Base-by-base conservation (phyloP, 1,140 invertebrate genomes). In the Daktulosphaira vitifoliae region DNA sequence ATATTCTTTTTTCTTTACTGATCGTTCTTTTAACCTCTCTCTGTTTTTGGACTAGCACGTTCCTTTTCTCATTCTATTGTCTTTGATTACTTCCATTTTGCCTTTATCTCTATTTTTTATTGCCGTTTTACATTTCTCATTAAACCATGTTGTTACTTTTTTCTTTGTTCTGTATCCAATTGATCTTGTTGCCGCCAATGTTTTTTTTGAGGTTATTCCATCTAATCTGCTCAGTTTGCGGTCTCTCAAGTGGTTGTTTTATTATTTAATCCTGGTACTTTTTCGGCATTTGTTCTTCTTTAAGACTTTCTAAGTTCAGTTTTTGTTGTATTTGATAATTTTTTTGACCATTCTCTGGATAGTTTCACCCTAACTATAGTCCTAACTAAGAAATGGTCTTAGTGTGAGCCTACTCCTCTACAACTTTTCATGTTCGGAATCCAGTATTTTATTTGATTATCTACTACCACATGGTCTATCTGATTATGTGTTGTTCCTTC, bases 391-490 rank as follows among this genome's bases (percentile, higher is more conserved):
- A 42, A 65, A 23, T 69, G 66, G 33, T 69, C 68, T 13, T 65
- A 66, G 15, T 65, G 66, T 42, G n/a, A 48, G 18, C 68, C 65
- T 25, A 65, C 56, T 39, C 66, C 68, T 68, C 66, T 65, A n/a
- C 20, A 23, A 25, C 38, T 51, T 29, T 5, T 49, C 1, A 23
- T 4, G 11, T 49, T 15, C 20, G 23, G 46, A 49, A 49, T 33
- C 49, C 49, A 50, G 48, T 50, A 9, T 52, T 20, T 38, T n/a
- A 68, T 50, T 65, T 33, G 67, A 6, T 23, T 25, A 49, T 68
- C 52, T 25, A 68, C 69, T 33, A 68, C 16, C 8, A 69, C 66
- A 66, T 69, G 68, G 46, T 70, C 66, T 49, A 69, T 69, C 68
- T 70, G 67, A 48, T 69, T 69, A 20, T 49, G 48, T 50, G 13